A percentile compares a stretch with the other conserved stretches of the same genome.
These are phyloP conservation scores for Poecile atricapillus DNA, from an alignment of 2,113 vertebrate species.

Conservation along the genomic window DNA sequence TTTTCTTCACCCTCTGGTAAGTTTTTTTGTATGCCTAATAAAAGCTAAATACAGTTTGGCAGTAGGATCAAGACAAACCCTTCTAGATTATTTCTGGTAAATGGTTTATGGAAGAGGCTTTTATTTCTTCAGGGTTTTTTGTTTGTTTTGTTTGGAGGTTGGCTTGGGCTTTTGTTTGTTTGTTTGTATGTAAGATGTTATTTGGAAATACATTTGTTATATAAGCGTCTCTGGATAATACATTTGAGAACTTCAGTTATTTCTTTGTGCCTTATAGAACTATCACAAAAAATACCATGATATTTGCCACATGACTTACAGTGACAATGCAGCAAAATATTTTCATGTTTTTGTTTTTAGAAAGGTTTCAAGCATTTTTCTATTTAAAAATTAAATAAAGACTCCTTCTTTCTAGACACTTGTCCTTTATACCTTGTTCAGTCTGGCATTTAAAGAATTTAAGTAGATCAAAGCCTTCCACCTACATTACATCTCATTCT, in stretches of 20 bases:
- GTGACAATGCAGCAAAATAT: background rate
- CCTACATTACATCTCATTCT: background rate
- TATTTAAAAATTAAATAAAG: background rate
- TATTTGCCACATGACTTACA: background rate
- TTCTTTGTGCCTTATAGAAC: background rate
- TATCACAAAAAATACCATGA: background rate
- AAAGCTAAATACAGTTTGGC: background rate
- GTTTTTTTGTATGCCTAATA: background rate
- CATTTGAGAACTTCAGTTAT: background rate
- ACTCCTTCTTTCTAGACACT: background rate
- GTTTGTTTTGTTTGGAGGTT: background rate
- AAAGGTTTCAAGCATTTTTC: background rate
- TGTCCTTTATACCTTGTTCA: background rate
- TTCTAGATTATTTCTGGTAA: background rate
- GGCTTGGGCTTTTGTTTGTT: background rate
- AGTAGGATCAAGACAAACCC: background rate
- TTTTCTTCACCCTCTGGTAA: background rate
- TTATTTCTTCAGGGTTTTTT: background rate
- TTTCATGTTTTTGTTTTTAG: background rate
- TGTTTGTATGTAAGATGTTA: background rate
- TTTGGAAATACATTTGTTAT: background rate
- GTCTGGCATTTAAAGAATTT: background rate
- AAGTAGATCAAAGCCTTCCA: slow-evolving; percentile 27
- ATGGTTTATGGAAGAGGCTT: background rate
- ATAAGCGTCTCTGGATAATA: background rate